Evolutionary conservation across 53 echinoderm and acorn worm species (phyloP), one percentile per base, ranked within the genome.

Genomic region (Holothuria scabra): DNA sequence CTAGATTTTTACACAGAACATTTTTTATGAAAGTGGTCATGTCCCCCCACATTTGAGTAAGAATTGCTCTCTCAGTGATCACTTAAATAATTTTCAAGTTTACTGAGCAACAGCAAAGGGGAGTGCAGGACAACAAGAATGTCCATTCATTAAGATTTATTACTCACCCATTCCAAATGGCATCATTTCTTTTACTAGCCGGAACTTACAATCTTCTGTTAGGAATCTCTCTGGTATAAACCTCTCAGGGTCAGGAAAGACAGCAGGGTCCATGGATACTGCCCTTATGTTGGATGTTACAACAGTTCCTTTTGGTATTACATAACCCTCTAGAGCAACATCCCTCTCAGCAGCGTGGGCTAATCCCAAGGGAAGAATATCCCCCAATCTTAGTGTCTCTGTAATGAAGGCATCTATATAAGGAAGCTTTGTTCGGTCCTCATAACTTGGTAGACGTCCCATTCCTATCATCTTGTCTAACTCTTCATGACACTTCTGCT

Each of bases 121-220:
- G 41, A 41, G 7, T 41, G 7, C 41, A 41, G 41, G 2, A 41
- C 0, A 41, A 41, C 2, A 8, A 41, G 41, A 41, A 5, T 41
- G 7, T 10, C 41, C 41, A 41, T n/a, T 41, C 41, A 41, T 41
- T 8, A 41, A 52, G 18, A 52, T 18, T 18, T 52, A 52, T 52
- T 18, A 52, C 65, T 64, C 38, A 81, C 82, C 82, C 34, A 63
- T 21, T 23, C 82, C 82, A 62, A 81, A 81, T 1, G 82, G 82
- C 38, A 81, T 63, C 62, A 81, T 81, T 37, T 81, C 63, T 38
- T 81, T 48, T 31, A 28, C 24, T 12, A 14, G 26, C 41, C 25
- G 22, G 14, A 24, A 81, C 32, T 63, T 81, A 26, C 64, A 38
- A 35, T 81, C 82, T 33, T 34, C 21, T 16, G 37, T 64, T 24